phyloP scores from a whole-genome alignment of 2,113 vertebrate genomes.

The Scomber scombrus region DNA sequence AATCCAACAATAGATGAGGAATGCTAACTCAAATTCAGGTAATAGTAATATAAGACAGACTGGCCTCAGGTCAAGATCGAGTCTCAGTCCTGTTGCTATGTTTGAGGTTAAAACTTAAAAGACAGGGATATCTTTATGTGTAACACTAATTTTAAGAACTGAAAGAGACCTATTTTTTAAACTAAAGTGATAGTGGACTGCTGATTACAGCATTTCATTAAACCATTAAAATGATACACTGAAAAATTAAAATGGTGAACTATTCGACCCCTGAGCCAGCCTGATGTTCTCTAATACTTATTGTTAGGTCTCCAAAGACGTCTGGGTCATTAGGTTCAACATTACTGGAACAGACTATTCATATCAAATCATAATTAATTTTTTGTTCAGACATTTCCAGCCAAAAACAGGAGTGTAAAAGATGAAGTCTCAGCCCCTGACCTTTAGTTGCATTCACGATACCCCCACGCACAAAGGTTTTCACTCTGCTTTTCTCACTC shows the following conservation, averaged over 20 bases:
- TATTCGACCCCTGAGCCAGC: slow-evolving; percentile 5
- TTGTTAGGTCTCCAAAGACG: not conserved
- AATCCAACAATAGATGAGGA: not conserved
- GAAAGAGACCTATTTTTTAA: not conserved
- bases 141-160: not conserved
- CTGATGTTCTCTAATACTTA: not conserved
- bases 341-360: not conserved
- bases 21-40: not conserved
- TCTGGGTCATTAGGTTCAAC: not conserved
- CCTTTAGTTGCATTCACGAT: slow-evolving; percentile 88
- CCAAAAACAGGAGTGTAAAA: not conserved
- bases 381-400: not conserved
- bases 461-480: slow-evolving; percentile 88
- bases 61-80: not conserved
- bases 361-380: not conserved
- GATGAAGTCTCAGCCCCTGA: slow-evolving; percentile 32
- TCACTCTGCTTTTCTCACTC: slow-evolving; percentile 81
- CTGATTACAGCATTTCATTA: not conserved
- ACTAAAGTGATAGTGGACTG: not conserved
- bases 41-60: not conserved
- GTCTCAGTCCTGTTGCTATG: not conserved
- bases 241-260: slow-evolving; percentile 2
- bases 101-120: slow-evolving; percentile 4
- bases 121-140: not conserved
- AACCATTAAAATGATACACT: slow-evolving; percentile 5